These are phyloP conservation scores for Lophius piscatorius DNA, from an alignment of 2,113 vertebrate species.

Conservation along the genomic window DNA sequence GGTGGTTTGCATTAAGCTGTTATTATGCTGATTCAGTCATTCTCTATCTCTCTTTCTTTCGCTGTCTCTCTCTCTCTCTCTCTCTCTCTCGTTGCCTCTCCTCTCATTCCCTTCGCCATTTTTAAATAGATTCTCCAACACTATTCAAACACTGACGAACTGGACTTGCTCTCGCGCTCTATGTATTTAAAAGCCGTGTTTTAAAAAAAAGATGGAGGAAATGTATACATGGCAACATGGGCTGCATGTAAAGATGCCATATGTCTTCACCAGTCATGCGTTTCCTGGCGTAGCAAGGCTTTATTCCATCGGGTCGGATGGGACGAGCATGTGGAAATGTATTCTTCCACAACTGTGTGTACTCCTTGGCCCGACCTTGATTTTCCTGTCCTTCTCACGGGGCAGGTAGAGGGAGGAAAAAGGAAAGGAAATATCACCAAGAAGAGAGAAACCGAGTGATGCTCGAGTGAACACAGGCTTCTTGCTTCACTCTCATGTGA, in stretches of 20 bases:
- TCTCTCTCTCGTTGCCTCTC: too few relatives aligned
- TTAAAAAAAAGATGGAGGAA: background rate
- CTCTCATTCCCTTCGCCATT: slow-evolving; percentile 60
- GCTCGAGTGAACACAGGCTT: slow-evolving; percentile 50
- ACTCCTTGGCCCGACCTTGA: slow-evolving; percentile 65
- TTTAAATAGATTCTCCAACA: slow-evolving; percentile 74
- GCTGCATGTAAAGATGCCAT: slow-evolving; percentile 36
- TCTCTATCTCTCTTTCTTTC: slow-evolving; percentile 42
- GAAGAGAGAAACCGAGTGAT: slow-evolving; percentile 39
- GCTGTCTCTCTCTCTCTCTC: slow-evolving; percentile 19
- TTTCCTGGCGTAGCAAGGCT: slow-evolving; percentile 64
- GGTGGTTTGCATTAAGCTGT: slow-evolving; percentile 77
- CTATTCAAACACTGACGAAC: slow-evolving; percentile 55
- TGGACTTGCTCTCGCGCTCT: slow-evolving; percentile 43
- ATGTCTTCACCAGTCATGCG: slow-evolving; percentile 55
- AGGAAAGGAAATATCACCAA: too few relatives aligned
- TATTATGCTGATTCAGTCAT: slow-evolving; percentile 75
- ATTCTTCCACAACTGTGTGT: slow-evolving; percentile 60
- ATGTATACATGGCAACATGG: slow-evolving; percentile 11
- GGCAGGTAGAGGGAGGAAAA: background rate
- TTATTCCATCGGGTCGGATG: slow-evolving; percentile 51
- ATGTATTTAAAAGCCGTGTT: slow-evolving; percentile 12
- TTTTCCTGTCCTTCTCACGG: slow-evolving; percentile 49
- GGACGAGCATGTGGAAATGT: slow-evolving; percentile 69
- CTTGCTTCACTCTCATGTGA: slow-evolving; percentile 48